These are phyloP conservation scores for Bellardia pandia DNA, from an alignment of 2,888 invertebrate genomes.

Conservation along the genomic window DNA sequence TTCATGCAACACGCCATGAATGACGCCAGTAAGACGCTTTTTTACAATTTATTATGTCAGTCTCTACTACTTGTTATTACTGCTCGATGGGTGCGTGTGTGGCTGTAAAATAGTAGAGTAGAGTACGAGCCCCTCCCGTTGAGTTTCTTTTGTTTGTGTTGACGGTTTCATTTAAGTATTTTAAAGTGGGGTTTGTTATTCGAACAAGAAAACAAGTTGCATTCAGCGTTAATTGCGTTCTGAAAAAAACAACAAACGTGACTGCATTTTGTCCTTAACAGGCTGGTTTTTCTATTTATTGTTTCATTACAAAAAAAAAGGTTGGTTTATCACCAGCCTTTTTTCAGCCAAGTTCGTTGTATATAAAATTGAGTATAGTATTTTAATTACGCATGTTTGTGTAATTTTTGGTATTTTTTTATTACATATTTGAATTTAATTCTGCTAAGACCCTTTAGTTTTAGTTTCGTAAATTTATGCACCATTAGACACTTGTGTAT, in stretches of 20 bases:
- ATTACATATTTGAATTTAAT: background rate
- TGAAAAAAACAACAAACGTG: slow-evolving; percentile 49
- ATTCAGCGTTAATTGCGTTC: slow-evolving; percentile 46
- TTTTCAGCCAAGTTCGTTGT: background rate
- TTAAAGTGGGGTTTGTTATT: background rate
- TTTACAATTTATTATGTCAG: slow-evolving; percentile 61
- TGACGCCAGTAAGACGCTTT: slow-evolving; percentile 81
- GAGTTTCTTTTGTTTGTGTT: slow-evolving; percentile 10
- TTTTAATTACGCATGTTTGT: slow-evolving; percentile 21
- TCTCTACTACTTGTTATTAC: slow-evolving; percentile 37
- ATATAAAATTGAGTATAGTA: background rate
- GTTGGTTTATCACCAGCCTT: background rate
- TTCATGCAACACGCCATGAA: slow-evolving; percentile 79
- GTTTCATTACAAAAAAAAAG: background rate
- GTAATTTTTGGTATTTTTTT: background rate
- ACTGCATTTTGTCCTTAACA: slow-evolving; percentile 37
- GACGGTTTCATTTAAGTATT: background rate
- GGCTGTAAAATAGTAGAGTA: slow-evolving; percentile 25
- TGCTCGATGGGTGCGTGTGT: slow-evolving; percentile 14
- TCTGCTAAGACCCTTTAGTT: no score
- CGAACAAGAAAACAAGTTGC: slow-evolving; percentile 35
- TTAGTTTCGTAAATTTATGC: no score
- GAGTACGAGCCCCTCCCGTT: slow-evolving; percentile 53
- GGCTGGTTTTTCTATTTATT: background rate
- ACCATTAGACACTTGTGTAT: background rate